A percentile compares a stretch with the other conserved stretches of the same genome.
Conservation (phyloP, 2,113 vertebrate species). For the Forbesichthys papilliferus region DNA sequence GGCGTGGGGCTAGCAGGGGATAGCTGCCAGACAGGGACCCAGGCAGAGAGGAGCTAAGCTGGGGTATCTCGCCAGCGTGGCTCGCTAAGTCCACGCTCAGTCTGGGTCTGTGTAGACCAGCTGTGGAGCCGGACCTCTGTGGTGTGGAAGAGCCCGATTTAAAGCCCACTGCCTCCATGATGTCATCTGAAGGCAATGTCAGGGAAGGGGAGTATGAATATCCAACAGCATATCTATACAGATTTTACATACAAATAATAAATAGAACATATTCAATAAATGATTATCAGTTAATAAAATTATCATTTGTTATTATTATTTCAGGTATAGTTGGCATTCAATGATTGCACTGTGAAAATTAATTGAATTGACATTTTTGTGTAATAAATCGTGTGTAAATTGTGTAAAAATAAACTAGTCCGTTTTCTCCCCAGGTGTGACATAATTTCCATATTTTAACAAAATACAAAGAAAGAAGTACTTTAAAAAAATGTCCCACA, state of each 20-base stretch:
- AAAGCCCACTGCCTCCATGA: constrained; percentile 80
- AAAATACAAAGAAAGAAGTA: too few relatives aligned
- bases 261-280: neutral
- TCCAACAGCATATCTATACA: neutral
- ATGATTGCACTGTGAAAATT: too few relatives aligned
- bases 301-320: too few relatives aligned
- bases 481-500: too few relatives aligned
- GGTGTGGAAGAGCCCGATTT: constrained; percentile 93
- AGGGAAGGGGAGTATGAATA: neutral
- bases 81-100: constrained; percentile 87
- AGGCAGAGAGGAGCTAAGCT: constrained; percentile 83
- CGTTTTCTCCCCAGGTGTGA: too few relatives aligned
- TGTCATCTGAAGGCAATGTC: constrained; percentile 80
- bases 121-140: constrained; percentile 89
- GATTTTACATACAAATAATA: neutral
- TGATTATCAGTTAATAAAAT: neutral
- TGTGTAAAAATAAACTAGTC: too few relatives aligned
- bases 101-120: constrained; percentile 85
- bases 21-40: constrained; percentile 84
- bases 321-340: too few relatives aligned
- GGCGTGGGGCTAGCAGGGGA: constrained; percentile 77
- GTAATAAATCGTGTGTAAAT: too few relatives aligned
- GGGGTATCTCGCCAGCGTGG: constrained; percentile 74
- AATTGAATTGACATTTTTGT: too few relatives aligned
- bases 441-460: too few relatives aligned